A percentile compares a stretch with the other conserved stretches of the same genome.
phyloP scores from a whole-genome alignment of 2,113 vertebrate genomes.

The Ameiurus melas region DNA sequence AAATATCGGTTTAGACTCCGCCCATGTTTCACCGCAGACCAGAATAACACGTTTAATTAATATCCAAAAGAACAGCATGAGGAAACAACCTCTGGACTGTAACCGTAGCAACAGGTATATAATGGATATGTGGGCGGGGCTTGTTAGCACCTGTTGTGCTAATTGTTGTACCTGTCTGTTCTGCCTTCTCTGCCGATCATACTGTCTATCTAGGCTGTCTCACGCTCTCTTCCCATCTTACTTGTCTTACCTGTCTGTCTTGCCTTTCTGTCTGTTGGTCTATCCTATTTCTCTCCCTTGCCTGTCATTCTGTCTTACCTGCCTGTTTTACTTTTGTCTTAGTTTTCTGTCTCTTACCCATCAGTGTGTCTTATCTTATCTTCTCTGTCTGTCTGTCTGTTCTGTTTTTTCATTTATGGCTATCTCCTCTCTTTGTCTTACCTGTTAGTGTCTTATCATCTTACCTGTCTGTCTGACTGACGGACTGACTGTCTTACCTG shows the following conservation, averaged over 20 bases:
- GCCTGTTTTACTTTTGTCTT: background rate
- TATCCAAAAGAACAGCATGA: background rate
- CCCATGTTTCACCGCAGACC: background rate
- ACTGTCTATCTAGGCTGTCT: background rate
- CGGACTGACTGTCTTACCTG: no score
- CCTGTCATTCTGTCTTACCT: background rate
- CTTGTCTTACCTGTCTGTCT: background rate
- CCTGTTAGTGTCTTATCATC: no score
- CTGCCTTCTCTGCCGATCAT: background rate
- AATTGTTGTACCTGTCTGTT: no score
- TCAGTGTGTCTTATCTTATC: no score
- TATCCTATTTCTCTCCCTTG: background rate
- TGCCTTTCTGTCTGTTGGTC: background rate
- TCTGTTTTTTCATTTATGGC: no score
- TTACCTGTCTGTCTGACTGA: no score
- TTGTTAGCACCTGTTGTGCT: no score
- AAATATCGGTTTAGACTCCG: background rate
- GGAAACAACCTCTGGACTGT: background rate
- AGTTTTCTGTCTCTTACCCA: background rate
- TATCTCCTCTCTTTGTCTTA: no score
- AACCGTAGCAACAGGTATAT: background rate
- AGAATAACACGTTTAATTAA: no score
- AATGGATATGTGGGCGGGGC: background rate
- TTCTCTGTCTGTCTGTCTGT: background rate
- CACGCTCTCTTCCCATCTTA: background rate